Conservation (phyloP, 2,888 invertebrate species). For the Anthophora plumipes region DNA sequence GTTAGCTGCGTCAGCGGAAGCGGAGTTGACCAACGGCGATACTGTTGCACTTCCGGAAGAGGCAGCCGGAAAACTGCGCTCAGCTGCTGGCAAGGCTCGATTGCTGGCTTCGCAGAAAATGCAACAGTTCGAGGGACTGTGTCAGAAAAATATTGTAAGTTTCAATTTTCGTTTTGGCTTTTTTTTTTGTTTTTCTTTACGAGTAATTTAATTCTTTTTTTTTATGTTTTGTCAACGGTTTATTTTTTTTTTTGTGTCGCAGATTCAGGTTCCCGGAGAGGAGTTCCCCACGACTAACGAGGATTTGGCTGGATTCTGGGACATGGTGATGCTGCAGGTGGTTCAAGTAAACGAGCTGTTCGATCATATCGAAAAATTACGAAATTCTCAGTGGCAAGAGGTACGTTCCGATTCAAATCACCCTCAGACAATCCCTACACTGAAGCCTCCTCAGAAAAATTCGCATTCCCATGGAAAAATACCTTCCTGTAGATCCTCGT, state of each 20-base stretch:
- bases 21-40: slow-evolving; percentile 86
- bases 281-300: slow-evolving; percentile 94
- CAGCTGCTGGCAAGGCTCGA: slow-evolving; percentile 96
- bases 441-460: slow-evolving; percentile 11
- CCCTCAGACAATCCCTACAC: slow-evolving; percentile 21
- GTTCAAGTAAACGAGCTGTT: slow-evolving; percentile 93
- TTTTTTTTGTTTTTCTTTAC: not conserved
- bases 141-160: slow-evolving; percentile 88
- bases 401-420: slow-evolving; percentile 79
- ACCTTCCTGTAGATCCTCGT: not conserved
- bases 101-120: slow-evolving; percentile 96
- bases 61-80: slow-evolving; percentile 92
- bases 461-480: not conserved
- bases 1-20: slow-evolving; percentile 89
- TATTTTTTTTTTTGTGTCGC: slow-evolving; percentile 40
- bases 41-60: slow-evolving; percentile 89
- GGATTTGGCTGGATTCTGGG: slow-evolving; percentile 98
- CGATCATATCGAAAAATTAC: slow-evolving; percentile 88
- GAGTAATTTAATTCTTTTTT: not conserved
- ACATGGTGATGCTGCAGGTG: slow-evolving; percentile 97
- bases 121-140: slow-evolving; percentile 96
- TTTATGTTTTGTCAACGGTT: not conserved
- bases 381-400: slow-evolving; percentile 89
- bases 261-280: slow-evolving; percentile 90
- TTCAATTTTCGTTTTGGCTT: not conserved